Conservation (phyloP, 1,140 invertebrate species). For the Eriosoma lanigerum region DNA sequence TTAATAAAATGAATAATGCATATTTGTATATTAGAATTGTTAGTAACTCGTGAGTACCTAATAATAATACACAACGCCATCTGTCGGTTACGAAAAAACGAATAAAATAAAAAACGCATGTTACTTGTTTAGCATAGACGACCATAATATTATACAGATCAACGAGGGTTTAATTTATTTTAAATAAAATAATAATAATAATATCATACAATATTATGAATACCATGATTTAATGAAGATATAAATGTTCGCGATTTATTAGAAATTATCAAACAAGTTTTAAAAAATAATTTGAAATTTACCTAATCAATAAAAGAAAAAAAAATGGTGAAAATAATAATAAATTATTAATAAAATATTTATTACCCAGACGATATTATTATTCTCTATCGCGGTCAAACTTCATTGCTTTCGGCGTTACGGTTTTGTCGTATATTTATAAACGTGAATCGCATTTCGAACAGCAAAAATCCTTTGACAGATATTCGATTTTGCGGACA, state of each 20-base stretch:
- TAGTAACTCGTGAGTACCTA: too few species aligned
- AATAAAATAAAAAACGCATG: not conserved
- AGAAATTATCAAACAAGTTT: not conserved
- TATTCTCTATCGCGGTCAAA: not conserved
- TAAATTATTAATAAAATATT: too few species aligned
- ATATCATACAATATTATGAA: not conserved
- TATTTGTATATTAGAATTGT: too few species aligned
- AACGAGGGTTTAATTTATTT: not conserved
- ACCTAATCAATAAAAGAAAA: not conserved
- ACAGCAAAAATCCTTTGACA: conserved; percentile 1
- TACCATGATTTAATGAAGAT: not conserved
- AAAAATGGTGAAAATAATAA: too few species aligned
- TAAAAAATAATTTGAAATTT: not conserved
- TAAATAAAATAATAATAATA: not conserved
- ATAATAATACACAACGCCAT: conserved; percentile 7
- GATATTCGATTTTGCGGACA: not conserved
- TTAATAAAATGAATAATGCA: too few species aligned
- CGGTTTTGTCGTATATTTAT: not conserved
- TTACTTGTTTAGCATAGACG: too few species aligned
- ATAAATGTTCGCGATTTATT: not conserved
- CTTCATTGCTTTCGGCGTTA: not conserved
- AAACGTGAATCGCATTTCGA: not conserved
- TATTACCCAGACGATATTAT: not conserved
- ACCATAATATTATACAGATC: too few species aligned
- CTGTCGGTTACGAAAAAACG: not conserved